Conservation (phyloP, 2,113 vertebrate species). For the Hiodon alosoides region DNA sequence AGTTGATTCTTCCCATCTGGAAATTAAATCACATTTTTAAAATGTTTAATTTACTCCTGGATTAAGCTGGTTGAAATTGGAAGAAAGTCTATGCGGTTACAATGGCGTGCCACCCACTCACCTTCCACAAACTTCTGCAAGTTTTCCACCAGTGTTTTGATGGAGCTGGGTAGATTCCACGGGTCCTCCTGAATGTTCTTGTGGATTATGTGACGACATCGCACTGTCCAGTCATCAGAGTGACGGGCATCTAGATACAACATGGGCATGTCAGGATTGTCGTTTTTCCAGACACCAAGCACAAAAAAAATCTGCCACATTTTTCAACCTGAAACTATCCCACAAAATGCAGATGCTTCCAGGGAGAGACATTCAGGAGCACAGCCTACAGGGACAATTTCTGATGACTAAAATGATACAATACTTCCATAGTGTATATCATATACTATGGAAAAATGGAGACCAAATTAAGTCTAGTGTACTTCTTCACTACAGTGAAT, state of each 20-base stretch:
- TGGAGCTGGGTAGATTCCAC: conserved; percentile 90
- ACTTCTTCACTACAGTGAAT: too few relatives aligned
- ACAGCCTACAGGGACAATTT: too few relatives aligned
- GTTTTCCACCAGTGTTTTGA: conserved; percentile 86
- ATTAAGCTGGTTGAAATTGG: too few relatives aligned
- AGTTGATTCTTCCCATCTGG: conserved; percentile 96
- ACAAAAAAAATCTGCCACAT: conserved; percentile 9
- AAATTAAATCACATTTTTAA: conserved; percentile 31
- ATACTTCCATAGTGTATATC: too few relatives aligned
- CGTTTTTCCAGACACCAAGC: background rate
- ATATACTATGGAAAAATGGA: too few relatives aligned
- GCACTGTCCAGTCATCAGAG: conserved; percentile 82
- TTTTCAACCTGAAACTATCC: background rate
- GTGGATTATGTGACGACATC: conserved; percentile 79
- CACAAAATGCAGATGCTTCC: too few relatives aligned
- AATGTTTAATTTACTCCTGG: background rate
- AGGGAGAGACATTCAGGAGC: too few relatives aligned
- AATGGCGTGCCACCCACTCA: conserved; percentile 42
- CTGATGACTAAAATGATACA: too few relatives aligned
- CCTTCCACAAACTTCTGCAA: conserved; percentile 91
- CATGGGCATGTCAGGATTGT: background rate
- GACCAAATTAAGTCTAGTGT: too few relatives aligned
- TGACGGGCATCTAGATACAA: conserved; percentile 80
- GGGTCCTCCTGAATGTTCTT: conserved; percentile 96
- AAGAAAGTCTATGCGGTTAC: too few relatives aligned